phyloP scores from a whole-genome alignment of 2,113 vertebrate species.

The Antennarius striatus region DNA sequence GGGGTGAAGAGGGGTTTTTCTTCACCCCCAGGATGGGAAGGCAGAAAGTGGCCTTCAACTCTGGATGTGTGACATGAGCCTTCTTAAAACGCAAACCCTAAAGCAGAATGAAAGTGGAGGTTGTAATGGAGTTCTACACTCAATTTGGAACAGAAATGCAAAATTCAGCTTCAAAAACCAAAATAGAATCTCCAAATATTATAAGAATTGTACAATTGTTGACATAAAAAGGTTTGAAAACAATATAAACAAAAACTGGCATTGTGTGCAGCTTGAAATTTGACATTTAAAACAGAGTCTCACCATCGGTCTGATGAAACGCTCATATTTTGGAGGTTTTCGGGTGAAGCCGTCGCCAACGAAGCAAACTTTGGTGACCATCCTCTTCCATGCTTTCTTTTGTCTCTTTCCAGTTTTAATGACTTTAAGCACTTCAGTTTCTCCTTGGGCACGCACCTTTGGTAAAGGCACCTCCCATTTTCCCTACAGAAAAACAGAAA shows the following conservation, averaged over 20 bases:
- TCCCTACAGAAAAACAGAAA: constrained; percentile 75
- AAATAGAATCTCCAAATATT: no score
- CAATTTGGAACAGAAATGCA: neutral
- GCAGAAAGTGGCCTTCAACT: constrained; percentile 97
- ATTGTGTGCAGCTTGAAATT: neutral
- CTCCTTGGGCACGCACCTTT: constrained; percentile 96
- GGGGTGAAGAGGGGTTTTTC: constrained; percentile 96
- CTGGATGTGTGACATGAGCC: constrained; percentile 96
- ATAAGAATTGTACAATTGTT: no score
- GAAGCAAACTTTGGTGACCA: constrained; percentile 99
- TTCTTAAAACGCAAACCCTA: constrained; percentile 97
- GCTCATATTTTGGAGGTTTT: constrained; percentile 97
- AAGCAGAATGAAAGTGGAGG: constrained; percentile 13
- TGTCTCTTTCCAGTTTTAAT: constrained; percentile 95
- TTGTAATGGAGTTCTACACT: no score
- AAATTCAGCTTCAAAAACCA: no score
- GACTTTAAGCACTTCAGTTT: constrained; percentile 96
- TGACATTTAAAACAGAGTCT: constrained; percentile 15
- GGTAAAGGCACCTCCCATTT: constrained; percentile 98
- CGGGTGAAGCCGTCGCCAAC: constrained; percentile 97
- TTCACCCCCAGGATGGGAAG: constrained; percentile 97
- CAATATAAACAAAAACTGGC: no score
- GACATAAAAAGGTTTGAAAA: no score
- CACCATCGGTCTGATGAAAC: constrained; percentile 99
- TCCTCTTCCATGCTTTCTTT: constrained; percentile 99